These are phyloP conservation scores for Fulica atra DNA, from an alignment of 2,113 vertebrate species.

Conservation along the genomic window DNA sequence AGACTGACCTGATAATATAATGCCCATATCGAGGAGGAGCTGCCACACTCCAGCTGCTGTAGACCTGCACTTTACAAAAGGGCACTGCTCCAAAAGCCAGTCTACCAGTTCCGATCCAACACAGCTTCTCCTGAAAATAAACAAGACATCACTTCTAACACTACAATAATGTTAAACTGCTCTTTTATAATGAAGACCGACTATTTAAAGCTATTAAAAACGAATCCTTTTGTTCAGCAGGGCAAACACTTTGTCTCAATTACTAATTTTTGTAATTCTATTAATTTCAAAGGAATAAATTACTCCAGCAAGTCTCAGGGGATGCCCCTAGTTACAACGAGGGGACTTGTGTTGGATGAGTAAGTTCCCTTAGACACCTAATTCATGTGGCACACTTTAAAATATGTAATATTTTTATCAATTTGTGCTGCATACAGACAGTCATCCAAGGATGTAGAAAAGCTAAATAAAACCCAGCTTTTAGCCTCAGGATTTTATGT, in stretches of 20 bases:
- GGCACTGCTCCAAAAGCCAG: conserved; percentile 93
- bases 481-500: background rate
- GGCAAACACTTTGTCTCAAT: background rate
- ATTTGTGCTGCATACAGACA: background rate
- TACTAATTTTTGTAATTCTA: background rate
- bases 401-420: background rate
- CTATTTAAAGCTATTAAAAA: background rate
- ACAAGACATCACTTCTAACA: background rate
- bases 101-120: conserved; percentile 95
- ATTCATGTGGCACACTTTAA: background rate
- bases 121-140: conserved; percentile 87
- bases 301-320: background rate
- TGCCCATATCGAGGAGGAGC: conserved; percentile 93
- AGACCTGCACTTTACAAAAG: conserved; percentile 89
- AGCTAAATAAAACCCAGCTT: background rate
- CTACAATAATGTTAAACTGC: background rate
- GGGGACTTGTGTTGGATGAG: background rate
- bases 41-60: conserved; percentile 92
- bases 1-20: conserved; percentile 90
- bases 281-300: background rate
- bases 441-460: background rate
- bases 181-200: background rate
- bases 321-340: background rate
- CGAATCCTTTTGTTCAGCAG: background rate
- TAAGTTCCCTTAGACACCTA: background rate